Evolutionary conservation across 2,888 invertebrate genomes (phyloP).

Genomic region (Sminthurinus aureus): DNA sequence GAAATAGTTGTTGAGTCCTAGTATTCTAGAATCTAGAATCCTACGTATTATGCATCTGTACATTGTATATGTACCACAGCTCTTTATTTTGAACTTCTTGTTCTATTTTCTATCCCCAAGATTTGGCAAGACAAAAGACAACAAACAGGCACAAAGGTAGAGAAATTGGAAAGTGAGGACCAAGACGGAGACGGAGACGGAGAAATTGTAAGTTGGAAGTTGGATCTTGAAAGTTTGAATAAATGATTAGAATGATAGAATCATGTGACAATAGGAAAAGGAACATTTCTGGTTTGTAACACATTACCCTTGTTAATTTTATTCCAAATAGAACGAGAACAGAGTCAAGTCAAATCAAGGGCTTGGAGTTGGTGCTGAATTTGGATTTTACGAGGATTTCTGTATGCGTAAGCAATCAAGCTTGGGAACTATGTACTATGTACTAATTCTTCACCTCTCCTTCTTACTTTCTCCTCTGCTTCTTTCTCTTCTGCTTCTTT

Average conservation of each 20-base stretch:
- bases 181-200: background rate
- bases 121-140: background rate
- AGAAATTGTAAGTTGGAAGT: background rate
- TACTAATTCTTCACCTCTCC: slow-evolving; percentile 24
- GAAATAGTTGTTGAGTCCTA: no score
- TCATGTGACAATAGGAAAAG: background rate
- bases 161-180: background rate
- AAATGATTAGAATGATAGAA: slow-evolving; percentile 21
- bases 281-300: slow-evolving; percentile 1
- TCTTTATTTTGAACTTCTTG: no score
- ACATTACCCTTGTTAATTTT: slow-evolving; percentile 36
- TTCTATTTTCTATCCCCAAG: background rate
- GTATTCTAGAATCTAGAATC: no score
- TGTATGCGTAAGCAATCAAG: slow-evolving; percentile 39
- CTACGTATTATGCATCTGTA: no score
- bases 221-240: background rate
- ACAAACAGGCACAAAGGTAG: background rate
- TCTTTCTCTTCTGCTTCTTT: background rate
- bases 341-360: background rate
- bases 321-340: slow-evolving; percentile 16
- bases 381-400: slow-evolving; percentile 18
- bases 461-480: background rate
- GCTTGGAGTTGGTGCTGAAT: no score
- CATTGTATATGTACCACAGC: no score
- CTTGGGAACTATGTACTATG: slow-evolving; percentile 9